These are phyloP conservation scores for Glaucomys volans DNA, from an alignment of 2,113 vertebrate genomes.

Conservation along the genomic window DNA sequence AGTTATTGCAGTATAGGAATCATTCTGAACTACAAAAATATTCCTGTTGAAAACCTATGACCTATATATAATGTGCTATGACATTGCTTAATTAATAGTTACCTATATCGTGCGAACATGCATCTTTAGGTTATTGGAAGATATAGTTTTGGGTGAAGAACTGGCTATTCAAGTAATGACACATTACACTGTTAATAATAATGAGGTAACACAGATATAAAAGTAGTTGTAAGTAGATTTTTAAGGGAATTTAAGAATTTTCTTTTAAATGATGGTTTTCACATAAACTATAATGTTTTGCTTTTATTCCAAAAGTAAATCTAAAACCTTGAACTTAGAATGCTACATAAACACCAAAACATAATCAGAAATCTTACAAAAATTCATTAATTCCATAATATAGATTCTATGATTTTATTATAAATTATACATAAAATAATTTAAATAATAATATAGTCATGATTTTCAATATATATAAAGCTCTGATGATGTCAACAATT, in stretches of 20 bases:
- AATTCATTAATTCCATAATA: background rate
- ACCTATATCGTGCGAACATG: slow-evolving; percentile 68
- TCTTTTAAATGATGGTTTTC: background rate
- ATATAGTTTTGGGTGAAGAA: slow-evolving; percentile 51
- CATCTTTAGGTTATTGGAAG: slow-evolving; percentile 62
- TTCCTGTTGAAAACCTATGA: slow-evolving; percentile 79
- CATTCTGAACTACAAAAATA: slow-evolving; percentile 83
- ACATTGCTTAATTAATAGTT: slow-evolving; percentile 75
- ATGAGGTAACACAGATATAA: background rate
- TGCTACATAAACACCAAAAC: background rate
- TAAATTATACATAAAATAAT: background rate
- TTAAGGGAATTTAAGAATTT: background rate
- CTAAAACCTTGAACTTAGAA: slow-evolving; percentile 12
- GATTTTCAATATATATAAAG: background rate
- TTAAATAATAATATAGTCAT: background rate
- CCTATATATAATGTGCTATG: slow-evolving; percentile 68
- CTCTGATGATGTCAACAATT: background rate
- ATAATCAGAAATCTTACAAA: background rate
- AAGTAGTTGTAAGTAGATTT: background rate
- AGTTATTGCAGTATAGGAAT: slow-evolving; percentile 78
- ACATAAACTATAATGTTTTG: background rate
- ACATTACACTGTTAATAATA: slow-evolving; percentile 34
- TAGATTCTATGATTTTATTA: background rate
- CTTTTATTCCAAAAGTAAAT: slow-evolving; percentile 22
- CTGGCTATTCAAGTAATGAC: slow-evolving; percentile 51